Evolutionary conservation across 2,888 invertebrate genomes (phyloP).

Genomic region (Trisateles emortualis): DNA sequence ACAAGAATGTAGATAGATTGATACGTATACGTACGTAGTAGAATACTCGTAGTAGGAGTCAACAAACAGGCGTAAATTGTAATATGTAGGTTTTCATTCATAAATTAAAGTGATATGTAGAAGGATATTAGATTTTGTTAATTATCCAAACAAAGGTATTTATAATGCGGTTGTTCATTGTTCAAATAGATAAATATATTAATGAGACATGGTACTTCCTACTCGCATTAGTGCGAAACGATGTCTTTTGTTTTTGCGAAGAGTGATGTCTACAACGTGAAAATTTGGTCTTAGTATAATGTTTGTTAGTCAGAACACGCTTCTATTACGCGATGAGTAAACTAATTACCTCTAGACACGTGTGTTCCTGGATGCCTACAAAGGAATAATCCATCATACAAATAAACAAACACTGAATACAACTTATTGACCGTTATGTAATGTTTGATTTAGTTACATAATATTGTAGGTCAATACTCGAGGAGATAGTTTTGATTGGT

Average conservation of each 20-base stretch:
- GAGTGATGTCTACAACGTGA: neutral
- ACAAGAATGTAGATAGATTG: constrained; percentile 4
- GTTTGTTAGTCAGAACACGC: constrained; percentile 33
- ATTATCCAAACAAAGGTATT: too few relatives aligned
- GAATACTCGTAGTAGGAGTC: constrained; percentile 17
- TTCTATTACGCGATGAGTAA: constrained; percentile 13
- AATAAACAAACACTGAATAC: constrained; percentile 21
- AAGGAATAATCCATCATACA: constrained; percentile 34
- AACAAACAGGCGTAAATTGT: constrained; percentile 39
- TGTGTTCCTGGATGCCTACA: constrained; percentile 40
- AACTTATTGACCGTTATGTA: constrained; percentile 29
- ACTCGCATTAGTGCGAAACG: constrained; percentile 12
- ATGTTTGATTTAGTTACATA: constrained; percentile 24
- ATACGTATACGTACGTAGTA: neutral
- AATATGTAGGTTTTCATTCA: constrained; percentile 33
- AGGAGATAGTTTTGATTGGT: constrained; percentile 12
- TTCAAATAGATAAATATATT: constrained; percentile 10
- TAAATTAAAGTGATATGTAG: constrained; percentile 5
- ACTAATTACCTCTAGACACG: constrained; percentile 31
- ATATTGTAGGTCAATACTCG: constrained; percentile 19
- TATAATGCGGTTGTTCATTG: too few relatives aligned
- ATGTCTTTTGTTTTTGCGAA: constrained; percentile 36
- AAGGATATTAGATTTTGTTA: neutral
- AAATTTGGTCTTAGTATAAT: constrained; percentile 28
- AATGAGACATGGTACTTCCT: constrained; percentile 19